phyloP scores from a whole-genome alignment of 1,140 invertebrate species.

The Cotesia chilonis region DNA sequence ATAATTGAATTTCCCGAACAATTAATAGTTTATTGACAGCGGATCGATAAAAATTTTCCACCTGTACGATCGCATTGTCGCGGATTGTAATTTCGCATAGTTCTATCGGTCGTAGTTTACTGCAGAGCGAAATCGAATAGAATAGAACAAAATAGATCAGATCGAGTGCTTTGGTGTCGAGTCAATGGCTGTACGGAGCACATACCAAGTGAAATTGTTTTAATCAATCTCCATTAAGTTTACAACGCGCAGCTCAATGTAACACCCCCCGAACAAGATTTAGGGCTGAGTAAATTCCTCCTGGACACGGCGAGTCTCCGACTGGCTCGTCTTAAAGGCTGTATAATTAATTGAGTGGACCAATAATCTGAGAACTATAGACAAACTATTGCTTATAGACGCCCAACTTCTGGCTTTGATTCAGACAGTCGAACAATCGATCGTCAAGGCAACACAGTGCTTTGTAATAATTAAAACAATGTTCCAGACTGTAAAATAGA shows the following conservation, averaged over 20 bases:
- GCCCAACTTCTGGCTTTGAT: not conserved
- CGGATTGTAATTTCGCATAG: too few species aligned
- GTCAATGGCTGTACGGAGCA: too few species aligned
- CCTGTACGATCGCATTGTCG: too few species aligned
- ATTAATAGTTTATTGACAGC: too few species aligned
- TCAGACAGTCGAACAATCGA: not conserved
- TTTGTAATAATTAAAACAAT: not conserved
- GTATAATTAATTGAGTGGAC: slow-evolving; percentile 31
- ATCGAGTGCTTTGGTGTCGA: too few species aligned
- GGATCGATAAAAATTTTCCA: too few species aligned
- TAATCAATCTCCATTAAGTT: slow-evolving; percentile 11
- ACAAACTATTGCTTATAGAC: too few species aligned
- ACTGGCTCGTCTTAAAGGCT: slow-evolving; percentile 26
- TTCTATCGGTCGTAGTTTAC: too few species aligned
- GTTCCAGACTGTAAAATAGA: not conserved
- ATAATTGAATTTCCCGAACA: too few species aligned
- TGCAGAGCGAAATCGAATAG: too few species aligned
- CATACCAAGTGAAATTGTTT: not conserved
- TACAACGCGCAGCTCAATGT: not conserved
- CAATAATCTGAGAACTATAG: not conserved
- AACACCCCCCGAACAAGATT: not conserved
- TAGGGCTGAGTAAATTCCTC: slow-evolving; percentile 13
- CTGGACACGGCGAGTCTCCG: slow-evolving; percentile 25
- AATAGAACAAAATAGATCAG: too few species aligned
- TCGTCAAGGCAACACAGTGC: not conserved